phyloP scores from a whole-genome alignment of 2,888 invertebrate species.

The Lasioglossum malachurum region DNA sequence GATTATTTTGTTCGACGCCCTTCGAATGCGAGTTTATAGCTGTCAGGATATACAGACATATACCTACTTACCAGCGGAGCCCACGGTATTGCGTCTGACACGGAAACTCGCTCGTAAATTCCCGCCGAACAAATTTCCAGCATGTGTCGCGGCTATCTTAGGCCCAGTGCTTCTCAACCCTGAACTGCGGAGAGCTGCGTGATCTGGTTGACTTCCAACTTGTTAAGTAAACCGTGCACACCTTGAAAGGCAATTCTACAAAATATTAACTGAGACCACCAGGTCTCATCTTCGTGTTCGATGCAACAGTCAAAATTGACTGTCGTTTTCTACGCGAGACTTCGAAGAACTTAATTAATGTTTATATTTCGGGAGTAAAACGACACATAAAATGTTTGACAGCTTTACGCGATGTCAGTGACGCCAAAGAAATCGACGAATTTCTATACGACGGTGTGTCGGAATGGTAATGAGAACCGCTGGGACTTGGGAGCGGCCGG shows the following conservation, averaged over 20 bases:
- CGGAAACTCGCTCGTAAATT: conserved; percentile 82
- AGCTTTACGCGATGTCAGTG: neutral
- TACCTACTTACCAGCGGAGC: conserved; percentile 73
- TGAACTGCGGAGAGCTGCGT: neutral
- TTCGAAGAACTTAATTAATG: neutral
- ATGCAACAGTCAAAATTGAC: neutral
- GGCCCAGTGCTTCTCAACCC: conserved; percentile 73
- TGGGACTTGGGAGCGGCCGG: conserved; percentile 76
- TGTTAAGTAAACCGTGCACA: neutral
- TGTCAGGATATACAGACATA: conserved; percentile 72
- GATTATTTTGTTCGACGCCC: conserved; percentile 73
- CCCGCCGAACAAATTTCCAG: conserved; percentile 79
- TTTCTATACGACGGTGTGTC: neutral
- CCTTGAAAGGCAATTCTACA: neutral
- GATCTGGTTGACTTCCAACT: neutral
- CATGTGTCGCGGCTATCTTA: conserved; percentile 77
- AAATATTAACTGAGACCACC: neutral
- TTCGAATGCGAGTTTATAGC: conserved; percentile 75
- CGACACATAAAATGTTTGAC: neutral
- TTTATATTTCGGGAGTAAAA: neutral
- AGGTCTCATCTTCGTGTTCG: neutral
- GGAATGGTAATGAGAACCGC: conserved; percentile 51
- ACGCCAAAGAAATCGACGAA: neutral
- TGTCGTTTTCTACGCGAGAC: neutral
- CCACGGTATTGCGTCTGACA: conserved; percentile 77